Evolutionary conservation across 2,888 invertebrate genomes (phyloP).

Genomic region (Nephrotoma appendiculata): DNA sequence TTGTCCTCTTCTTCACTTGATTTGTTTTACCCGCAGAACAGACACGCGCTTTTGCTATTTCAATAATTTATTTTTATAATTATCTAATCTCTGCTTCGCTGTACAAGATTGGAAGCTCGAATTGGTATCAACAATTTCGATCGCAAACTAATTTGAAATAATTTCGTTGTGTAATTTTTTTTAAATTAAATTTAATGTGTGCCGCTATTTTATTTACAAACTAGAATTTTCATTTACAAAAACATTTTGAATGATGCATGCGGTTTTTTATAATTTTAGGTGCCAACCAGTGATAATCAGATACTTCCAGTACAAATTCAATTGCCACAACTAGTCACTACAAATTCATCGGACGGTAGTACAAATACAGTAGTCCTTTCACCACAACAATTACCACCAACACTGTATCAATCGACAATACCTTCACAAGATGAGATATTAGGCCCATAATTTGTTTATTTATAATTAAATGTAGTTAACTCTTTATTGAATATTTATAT

Average conservation of each 20-base stretch:
- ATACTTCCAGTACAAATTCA: constrained; percentile 50
- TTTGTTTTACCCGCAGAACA: too few relatives aligned
- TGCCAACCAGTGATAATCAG: constrained; percentile 42
- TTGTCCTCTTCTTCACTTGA: too few relatives aligned
- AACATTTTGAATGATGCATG: neutral
- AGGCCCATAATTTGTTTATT: neutral
- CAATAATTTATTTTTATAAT: too few relatives aligned
- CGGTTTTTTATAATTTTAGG: constrained; percentile 26
- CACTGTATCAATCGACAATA: neutral
- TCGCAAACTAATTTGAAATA: too few relatives aligned
- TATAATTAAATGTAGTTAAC: neutral
- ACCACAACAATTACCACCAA: constrained; percentile 5
- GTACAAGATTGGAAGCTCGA: too few relatives aligned
- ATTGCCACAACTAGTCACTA: constrained; percentile 36
- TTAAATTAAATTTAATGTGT: too few relatives aligned
- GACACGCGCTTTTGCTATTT: too few relatives aligned
- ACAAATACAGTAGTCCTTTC: constrained; percentile 16
- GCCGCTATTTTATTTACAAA: too few relatives aligned
- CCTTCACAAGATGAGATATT: neutral
- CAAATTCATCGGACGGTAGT: constrained; percentile 17
- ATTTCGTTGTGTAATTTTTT: too few relatives aligned
- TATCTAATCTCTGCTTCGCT: too few relatives aligned
- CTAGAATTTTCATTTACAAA: too few relatives aligned
- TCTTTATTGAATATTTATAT: neutral
- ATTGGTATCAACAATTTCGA: too few relatives aligned